These are phyloP conservation scores for Teleogryllus oceanicus DNA, from an alignment of 2,888 invertebrate genomes.

Conservation along the genomic window DNA sequence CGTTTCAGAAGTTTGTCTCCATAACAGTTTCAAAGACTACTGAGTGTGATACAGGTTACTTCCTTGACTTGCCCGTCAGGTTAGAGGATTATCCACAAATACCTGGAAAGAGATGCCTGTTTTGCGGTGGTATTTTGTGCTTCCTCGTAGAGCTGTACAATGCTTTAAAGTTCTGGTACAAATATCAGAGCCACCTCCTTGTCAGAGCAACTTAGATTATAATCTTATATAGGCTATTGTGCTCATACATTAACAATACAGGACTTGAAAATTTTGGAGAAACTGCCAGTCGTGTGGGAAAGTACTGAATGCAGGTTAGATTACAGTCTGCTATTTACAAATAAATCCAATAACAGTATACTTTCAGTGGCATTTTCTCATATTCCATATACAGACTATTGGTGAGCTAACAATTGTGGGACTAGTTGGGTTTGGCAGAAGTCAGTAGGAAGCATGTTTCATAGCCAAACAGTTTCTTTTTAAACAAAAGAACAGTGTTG, in stretches of 20 bases:
- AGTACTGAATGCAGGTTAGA: neutral
- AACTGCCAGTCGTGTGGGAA: neutral
- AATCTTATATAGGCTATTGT: neutral
- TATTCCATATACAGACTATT: neutral
- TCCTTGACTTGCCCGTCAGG: neutral
- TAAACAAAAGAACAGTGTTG: too few relatives aligned
- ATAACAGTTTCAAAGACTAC: slow-evolving; percentile 18
- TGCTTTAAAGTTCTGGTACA: neutral
- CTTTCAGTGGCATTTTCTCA: neutral
- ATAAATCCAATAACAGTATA: too few relatives aligned
- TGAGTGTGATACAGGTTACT: neutral
- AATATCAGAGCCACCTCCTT: neutral
- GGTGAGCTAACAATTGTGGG: too few relatives aligned
- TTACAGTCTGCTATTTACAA: too few relatives aligned
- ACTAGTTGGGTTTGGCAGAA: too few relatives aligned
- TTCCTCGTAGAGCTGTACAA: slow-evolving; percentile 9
- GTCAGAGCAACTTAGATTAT: neutral
- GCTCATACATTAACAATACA: neutral
- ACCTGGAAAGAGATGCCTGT: neutral
- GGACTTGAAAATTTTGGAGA: neutral
- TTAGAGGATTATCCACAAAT: slow-evolving; percentile 6
- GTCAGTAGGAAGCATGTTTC: too few relatives aligned
- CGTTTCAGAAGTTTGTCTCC: neutral
- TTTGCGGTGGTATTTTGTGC: neutral
- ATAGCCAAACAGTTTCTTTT: too few relatives aligned